Percentiles rank a stretch among this genome's conserved stretches.
phyloP scores from a whole-genome alignment of 1,140 invertebrate species.

The Hermetia illucens region DNA sequence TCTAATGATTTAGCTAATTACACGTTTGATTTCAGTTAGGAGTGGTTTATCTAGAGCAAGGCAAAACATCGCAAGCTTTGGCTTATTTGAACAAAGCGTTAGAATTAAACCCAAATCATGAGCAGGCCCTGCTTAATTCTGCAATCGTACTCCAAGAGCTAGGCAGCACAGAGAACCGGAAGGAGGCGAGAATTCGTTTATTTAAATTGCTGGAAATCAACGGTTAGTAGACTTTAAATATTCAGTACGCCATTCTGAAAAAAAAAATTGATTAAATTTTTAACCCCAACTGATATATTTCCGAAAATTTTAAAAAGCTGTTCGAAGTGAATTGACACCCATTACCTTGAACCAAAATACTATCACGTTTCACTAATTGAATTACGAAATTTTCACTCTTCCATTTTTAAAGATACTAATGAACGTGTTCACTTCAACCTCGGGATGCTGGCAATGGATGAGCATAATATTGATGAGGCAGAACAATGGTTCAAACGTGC shows the following conservation, averaged over 20 bases:
- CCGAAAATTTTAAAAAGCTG: too few species aligned
- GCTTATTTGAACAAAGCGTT: constrained; percentile 87
- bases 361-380: too few species aligned
- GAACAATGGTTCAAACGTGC: constrained; percentile 80
- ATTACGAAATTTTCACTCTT: too few species aligned
- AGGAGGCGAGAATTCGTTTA: constrained; percentile 63
- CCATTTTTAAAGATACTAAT: constrained; percentile 45
- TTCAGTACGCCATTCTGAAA: too few species aligned
- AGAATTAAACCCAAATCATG: constrained; percentile 84
- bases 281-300: too few species aligned
- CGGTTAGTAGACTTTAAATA: constrained; percentile 15
- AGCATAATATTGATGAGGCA: constrained; percentile 71
- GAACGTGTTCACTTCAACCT: constrained; percentile 88
- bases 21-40: constrained; percentile 51
- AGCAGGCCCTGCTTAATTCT: constrained; percentile 88
- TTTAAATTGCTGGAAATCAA: constrained; percentile 69
- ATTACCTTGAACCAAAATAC: too few species aligned
- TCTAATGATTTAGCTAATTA: not conserved
- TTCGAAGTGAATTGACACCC: too few species aligned
- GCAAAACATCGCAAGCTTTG: constrained; percentile 77
- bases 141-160: constrained; percentile 87
- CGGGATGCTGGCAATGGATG: constrained; percentile 94
- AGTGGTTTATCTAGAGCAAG: constrained; percentile 85
- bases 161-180: constrained; percentile 59
- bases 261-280: too few species aligned